A percentile compares a stretch with the other conserved stretches of the same genome.
Conservation (phyloP, 1,140 invertebrate species). For the Oryzaephilus surinamensis region DNA sequence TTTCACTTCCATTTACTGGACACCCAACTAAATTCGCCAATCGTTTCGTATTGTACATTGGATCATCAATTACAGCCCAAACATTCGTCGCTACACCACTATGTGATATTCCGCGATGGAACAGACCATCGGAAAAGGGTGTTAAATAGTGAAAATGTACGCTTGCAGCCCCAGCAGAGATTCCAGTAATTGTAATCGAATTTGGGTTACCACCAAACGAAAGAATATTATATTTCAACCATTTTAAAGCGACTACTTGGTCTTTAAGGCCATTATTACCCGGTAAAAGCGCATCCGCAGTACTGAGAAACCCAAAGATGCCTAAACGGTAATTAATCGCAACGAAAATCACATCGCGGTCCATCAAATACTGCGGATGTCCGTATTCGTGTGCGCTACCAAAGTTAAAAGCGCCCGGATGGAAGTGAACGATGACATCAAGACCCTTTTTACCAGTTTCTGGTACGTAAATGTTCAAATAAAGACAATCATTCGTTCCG, state of each 20-base stretch:
- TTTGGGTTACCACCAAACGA: slow-evolving; percentile 47
- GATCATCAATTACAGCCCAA: slow-evolving; percentile 38
- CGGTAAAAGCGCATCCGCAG: slow-evolving; percentile 28
- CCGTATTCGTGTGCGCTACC: slow-evolving; percentile 29
- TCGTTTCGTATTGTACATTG: not conserved
- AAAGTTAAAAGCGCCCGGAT: slow-evolving; percentile 47
- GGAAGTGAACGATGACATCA: slow-evolving; percentile 45
- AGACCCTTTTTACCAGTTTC: slow-evolving; percentile 26
- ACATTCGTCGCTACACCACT: slow-evolving; percentile 61
- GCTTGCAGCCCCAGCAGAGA: slow-evolving; percentile 41
- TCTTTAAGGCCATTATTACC: slow-evolving; percentile 49
- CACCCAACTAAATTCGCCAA: not conserved
- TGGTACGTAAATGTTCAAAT: slow-evolving; percentile 17
- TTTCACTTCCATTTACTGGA: not conserved
- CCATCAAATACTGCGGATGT: slow-evolving; percentile 45
- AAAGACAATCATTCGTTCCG: slow-evolving; percentile 13
- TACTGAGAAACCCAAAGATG: slow-evolving; percentile 28
- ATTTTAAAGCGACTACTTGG: slow-evolving; percentile 39
- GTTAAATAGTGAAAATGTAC: slow-evolving; percentile 43
- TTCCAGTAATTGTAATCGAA: slow-evolving; percentile 37
- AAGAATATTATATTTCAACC: slow-evolving; percentile 49
- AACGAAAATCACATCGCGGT: slow-evolving; percentile 46
- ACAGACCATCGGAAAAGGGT: slow-evolving; percentile 42
- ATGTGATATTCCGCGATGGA: slow-evolving; percentile 59
- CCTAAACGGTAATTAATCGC: slow-evolving; percentile 54